A percentile compares a stretch with the other conserved stretches of the same genome.
These are phyloP conservation scores for Ophthalmolycus amberensis DNA, from an alignment of 2,113 vertebrate genomes.

Conservation along the genomic window DNA sequence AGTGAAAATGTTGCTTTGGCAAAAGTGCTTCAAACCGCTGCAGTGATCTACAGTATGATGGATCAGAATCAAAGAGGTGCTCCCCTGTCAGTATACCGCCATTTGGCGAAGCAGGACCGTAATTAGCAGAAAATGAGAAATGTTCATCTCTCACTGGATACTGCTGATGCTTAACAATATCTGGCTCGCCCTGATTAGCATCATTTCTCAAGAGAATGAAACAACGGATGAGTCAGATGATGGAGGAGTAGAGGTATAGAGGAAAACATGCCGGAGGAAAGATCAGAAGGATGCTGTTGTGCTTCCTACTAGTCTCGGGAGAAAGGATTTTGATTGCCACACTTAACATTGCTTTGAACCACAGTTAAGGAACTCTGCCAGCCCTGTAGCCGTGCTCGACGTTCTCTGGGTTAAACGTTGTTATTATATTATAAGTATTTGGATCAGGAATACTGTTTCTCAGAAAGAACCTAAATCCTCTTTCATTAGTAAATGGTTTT, in stretches of 20 bases:
- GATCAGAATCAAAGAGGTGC: slow-evolving; percentile 29
- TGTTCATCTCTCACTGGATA: slow-evolving; percentile 36
- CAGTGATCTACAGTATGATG: neutral
- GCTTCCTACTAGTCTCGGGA: slow-evolving; percentile 45
- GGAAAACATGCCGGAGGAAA: slow-evolving; percentile 36
- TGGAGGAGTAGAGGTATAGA: slow-evolving; percentile 44
- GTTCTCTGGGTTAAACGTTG: slow-evolving; percentile 43
- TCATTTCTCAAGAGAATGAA: slow-evolving; percentile 65
- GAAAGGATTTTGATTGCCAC: slow-evolving; percentile 55
- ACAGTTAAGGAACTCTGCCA: slow-evolving; percentile 49
- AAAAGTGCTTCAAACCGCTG: neutral
- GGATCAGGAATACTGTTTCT: slow-evolving; percentile 17
- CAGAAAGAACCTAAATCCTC: slow-evolving; percentile 26
- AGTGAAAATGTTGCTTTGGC: neutral
- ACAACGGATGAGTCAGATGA: slow-evolving; percentile 61
- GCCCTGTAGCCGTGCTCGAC: slow-evolving; percentile 30
- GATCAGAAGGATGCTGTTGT: slow-evolving; percentile 50
- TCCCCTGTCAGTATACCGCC: slow-evolving; percentile 3
- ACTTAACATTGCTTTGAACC: slow-evolving; percentile 65
- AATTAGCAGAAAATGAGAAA: slow-evolving; percentile 59
- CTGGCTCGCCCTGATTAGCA: slow-evolving; percentile 49
- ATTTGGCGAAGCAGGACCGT: slow-evolving; percentile 25
- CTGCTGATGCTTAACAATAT: slow-evolving; percentile 52
- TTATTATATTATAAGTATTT: slow-evolving; percentile 34
- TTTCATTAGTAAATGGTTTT: slow-evolving; percentile 35